phyloP scores from a whole-genome alignment of 2,797 vertebrate genomes.

The Sphenopsis melanotis region DNA sequence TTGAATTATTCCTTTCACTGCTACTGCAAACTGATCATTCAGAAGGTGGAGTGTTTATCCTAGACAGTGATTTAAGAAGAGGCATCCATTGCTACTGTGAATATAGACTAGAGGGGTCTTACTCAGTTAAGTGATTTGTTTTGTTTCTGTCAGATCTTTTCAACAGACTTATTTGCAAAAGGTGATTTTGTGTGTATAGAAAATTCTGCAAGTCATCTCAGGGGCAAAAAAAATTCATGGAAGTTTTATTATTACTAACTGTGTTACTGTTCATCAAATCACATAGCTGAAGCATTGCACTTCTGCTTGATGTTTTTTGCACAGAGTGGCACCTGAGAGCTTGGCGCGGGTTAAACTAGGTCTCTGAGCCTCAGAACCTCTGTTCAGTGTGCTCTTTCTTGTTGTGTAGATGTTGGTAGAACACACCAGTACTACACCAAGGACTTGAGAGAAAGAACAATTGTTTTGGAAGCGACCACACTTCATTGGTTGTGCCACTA shows the following conservation, averaged over 20 bases:
- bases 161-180: neutral
- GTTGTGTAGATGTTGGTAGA: neutral
- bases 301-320: neutral
- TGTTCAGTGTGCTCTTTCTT: neutral
- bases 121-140: neutral
- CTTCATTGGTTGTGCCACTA: neutral
- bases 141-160: neutral
- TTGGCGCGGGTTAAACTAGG: neutral
- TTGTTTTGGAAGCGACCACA: neutral
- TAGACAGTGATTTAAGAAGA: neutral
- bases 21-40: neutral
- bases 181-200: neutral
- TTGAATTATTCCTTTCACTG: neutral
- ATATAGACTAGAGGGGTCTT: neutral
- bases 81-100: neutral
- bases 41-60: neutral
- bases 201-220: neutral
- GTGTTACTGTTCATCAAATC: neutral
- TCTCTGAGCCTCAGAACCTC: neutral
- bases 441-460: neutral
- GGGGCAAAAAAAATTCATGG: neutral
- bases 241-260: neutral
- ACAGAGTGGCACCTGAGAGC: neutral
- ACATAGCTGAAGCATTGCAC: neutral
- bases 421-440: neutral